Base-by-base conservation (phyloP, 1,140 invertebrate genomes). In the Saccostrea glomerata region DNA sequence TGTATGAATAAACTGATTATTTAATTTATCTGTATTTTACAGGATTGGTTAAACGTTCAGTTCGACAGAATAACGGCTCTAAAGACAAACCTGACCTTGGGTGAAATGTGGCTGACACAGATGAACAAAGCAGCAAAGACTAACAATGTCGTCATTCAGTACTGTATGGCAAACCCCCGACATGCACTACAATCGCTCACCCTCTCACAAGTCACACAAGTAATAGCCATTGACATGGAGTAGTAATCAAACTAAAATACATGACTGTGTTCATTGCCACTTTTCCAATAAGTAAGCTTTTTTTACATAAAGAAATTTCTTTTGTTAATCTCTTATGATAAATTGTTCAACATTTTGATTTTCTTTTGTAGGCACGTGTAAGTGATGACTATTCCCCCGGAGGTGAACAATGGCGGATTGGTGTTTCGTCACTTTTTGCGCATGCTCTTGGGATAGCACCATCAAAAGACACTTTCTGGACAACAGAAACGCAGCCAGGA, bases 391-490 rank as follows among this genome's bases (percentile, higher is more conserved):
- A 85, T 20, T 40, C 25, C 9, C 84, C 84, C 7, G 84, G 84
- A 23, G 55, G 56, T 15, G 89, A 92, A 13, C 92, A 94, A 83
- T 94, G 93, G 93, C 90, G 91, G 55, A 94, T 94, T 40, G 94
- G 94, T 0, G 90, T 94, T 3, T 91, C 92, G 15, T 93, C 92
- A 40, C 92, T 94, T 47, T 93, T 94, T 84, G 92, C 92, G 4
- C 73, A 92, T 82, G 92, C 94, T 9, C 36, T 94, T 12, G 93
- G 93, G 23, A 36, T 94, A 4, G 92, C 92, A 9, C 94, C 94
- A 20, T 94, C 90, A 63, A 94, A 94, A 88, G 94, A 94, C 88
- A 94, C 92, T 13, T 94, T 94, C 86, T 94, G 93, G 93, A 92
- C 94, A 11, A 92, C 91, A 15, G 84, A 89, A n/a, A 77, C 11